Conservation (phyloP, 2,888 invertebrate genomes). For the Sarcophaga variegata region DNA sequence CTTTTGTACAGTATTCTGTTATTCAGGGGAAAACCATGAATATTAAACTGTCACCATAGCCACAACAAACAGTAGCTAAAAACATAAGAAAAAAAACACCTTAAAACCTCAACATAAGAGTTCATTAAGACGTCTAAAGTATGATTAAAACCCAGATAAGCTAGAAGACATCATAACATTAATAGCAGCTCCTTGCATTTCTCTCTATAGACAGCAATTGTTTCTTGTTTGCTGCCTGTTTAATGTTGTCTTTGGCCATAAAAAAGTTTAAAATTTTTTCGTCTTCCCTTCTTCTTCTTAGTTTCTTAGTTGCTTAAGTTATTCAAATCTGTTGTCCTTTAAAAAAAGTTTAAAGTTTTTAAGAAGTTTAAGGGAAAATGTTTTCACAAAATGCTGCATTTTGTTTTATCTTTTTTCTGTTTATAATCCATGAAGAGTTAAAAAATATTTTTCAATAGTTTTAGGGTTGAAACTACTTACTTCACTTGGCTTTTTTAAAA, state of each 20-base stretch:
- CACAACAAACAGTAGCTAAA: slow-evolving; percentile 39
- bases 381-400: neutral
- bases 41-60: slow-evolving; percentile 30
- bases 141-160: slow-evolving; percentile 28
- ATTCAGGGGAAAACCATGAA: neutral
- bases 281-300: neutral
- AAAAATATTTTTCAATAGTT: neutral
- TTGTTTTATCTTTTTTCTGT: neutral
- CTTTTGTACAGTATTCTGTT: neutral
- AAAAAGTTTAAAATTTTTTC: neutral
- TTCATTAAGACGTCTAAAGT: slow-evolving; percentile 1
- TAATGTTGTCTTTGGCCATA: neutral
- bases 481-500: neutral
- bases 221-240: neutral
- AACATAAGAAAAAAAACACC: slow-evolving; percentile 18
- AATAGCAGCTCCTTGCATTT: neutral
- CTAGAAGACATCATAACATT: neutral
- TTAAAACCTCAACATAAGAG: slow-evolving; percentile 45
- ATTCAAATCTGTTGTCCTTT: neutral
- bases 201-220: neutral
- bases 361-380: neutral
- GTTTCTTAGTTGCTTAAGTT: neutral
- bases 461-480: slow-evolving; percentile 3
- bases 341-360: neutral
- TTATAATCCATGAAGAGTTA: slow-evolving; percentile 3